Conservation (phyloP, 2,888 invertebrate genomes). For the Leptinotarsa juncta region DNA sequence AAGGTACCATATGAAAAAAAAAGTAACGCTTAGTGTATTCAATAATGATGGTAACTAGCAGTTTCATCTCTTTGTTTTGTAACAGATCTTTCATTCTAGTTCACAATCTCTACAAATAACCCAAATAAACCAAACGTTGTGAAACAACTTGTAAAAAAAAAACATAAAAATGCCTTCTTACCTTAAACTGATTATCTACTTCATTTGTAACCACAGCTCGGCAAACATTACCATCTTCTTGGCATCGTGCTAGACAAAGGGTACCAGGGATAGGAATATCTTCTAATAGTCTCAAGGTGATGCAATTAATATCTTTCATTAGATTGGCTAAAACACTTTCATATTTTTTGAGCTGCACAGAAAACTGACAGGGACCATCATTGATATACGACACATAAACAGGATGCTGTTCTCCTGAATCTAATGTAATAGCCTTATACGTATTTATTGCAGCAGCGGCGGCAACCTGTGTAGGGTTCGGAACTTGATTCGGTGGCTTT, state of each 20-base stretch:
- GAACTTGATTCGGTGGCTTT: conserved; percentile 50
- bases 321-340: conserved; percentile 73
- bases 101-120: too few species aligned
- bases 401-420: conserved; percentile 72
- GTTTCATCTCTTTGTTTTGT: too few species aligned
- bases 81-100: too few species aligned
- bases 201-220: conserved; percentile 82
- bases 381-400: conserved; percentile 82
- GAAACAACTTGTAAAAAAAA: too few species aligned
- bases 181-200: conserved; percentile 77
- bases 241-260: conserved; percentile 80
- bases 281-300: conserved; percentile 71
- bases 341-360: conserved; percentile 76
- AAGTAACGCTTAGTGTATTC: too few species aligned
- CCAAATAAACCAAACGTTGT: too few species aligned
- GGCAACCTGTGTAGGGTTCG: background rate
- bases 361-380: conserved; percentile 83
- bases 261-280: conserved; percentile 81
- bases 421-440: conserved; percentile 69
- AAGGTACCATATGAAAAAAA: too few species aligned
- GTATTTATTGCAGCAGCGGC: conserved; percentile 54
- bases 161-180: conserved; percentile 37
- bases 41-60: too few species aligned
- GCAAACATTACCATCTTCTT: conserved; percentile 76
- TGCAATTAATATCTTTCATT: conserved; percentile 79